Evolutionary conservation across 1,140 invertebrate species (phyloP), one percentile per base, ranked within the genome.

Genomic region (Chionoecetes opilio): DNA sequence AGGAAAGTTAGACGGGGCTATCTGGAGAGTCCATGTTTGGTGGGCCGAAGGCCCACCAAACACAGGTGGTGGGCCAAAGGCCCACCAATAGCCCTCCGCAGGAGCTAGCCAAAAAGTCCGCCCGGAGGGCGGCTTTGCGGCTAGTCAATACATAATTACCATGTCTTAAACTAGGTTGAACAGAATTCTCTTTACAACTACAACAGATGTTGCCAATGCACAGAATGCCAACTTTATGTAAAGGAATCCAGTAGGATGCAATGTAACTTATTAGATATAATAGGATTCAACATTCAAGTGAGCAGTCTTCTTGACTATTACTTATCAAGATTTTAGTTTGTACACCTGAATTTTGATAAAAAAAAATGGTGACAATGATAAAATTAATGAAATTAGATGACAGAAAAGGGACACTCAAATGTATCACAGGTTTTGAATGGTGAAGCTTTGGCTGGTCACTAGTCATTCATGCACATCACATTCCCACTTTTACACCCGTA

Each of bases 361-460:
- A n/a, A n/a, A n/a, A n/a, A 53, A 53, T 53, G 21, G 8, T 17
- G 21, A 53, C 21, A 53, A 53, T 53, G 46, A 53, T 53, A 53
- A 53, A 53, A 53, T n/a, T n/a, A n/a, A n/a, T 53, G 46, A 53
- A 53, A 53, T 53, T 11, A 75, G 21, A n/a, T 53, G 41, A 93
- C 82, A 86, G 46, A 75, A 53, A 88, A 89, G 87, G 87, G 93
- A 94, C 93, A 89, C 93, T 89, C 86, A 63, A 94, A 86, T 94
- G 86, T 94, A 94, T 94, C 93, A 94, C 93, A 94, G 93, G 93
- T 94, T 94, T 94, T 89, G 63, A 87, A 53, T n/a, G 53, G 93
- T 89, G 93, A 46, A 75, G 91, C 37, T 85, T 63, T 5, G 85
- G n/a, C 11, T 85, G 82, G 82, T 92, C 34, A 63, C 93, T 37